Evolutionary conservation across 2,888 invertebrate species (phyloP).

Genomic region (Pogonocherus hispidulus): DNA sequence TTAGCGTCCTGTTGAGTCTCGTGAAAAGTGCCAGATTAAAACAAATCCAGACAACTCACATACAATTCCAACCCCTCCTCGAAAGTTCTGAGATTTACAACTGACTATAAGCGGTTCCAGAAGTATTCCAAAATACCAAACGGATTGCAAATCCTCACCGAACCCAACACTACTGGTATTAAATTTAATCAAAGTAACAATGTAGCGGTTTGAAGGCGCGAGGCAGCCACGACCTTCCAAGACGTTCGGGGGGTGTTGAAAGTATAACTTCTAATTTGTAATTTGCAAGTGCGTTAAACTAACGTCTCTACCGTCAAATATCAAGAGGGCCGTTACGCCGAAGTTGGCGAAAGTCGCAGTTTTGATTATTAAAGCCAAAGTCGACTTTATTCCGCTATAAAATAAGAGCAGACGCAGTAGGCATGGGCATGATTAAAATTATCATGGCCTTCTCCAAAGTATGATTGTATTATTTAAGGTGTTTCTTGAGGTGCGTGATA

Average conservation of each 20-base stretch:
- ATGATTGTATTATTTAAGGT: slow-evolving; percentile 68
- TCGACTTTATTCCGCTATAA: slow-evolving; percentile 58
- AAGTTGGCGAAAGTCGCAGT: slow-evolving; percentile 66
- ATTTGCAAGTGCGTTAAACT: slow-evolving; percentile 67
- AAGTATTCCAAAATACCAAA: slow-evolving; percentile 56
- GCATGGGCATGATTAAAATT: slow-evolving; percentile 65
- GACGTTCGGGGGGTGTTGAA: slow-evolving; percentile 58
- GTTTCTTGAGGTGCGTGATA: slow-evolving; percentile 59
- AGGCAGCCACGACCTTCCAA: slow-evolving; percentile 47
- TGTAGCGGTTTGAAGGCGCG: slow-evolving; percentile 61
- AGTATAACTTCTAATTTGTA: slow-evolving; percentile 68
- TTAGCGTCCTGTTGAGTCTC: too few species aligned
- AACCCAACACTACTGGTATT: slow-evolving; percentile 59
- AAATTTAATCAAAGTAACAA: slow-evolving; percentile 68
- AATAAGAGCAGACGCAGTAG: slow-evolving; percentile 55
- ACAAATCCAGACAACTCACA: neutral
- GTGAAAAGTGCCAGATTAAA: too few species aligned
- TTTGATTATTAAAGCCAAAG: slow-evolving; percentile 65
- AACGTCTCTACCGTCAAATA: slow-evolving; percentile 64
- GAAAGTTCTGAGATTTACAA: slow-evolving; percentile 48
- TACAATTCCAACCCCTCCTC: too few species aligned
- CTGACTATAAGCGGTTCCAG: slow-evolving; percentile 47
- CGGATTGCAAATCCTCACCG: slow-evolving; percentile 55
- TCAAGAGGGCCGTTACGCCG: slow-evolving; percentile 66
- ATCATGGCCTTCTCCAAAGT: slow-evolving; percentile 65